Evolutionary conservation across 2,888 invertebrate genomes (phyloP).

Genomic region (Stenodema calcarata): DNA sequence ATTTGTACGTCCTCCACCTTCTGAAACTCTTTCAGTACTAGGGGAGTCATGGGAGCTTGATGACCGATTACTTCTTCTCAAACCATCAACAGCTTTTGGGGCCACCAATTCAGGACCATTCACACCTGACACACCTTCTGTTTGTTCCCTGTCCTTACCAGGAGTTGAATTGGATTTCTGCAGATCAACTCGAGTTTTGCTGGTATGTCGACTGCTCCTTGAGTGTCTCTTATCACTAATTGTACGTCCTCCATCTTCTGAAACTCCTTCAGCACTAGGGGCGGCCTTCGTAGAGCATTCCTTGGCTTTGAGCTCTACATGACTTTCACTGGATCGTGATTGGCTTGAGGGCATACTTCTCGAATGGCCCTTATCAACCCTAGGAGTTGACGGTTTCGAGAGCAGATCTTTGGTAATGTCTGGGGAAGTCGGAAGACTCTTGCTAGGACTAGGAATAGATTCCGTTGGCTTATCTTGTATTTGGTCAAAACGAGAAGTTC

Average conservation of each 20-base stretch:
- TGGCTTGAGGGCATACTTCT: neutral
- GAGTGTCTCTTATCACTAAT: neutral
- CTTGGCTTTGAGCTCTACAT: neutral
- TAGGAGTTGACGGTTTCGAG: neutral
- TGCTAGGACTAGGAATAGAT: neutral
- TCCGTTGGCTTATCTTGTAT: neutral
- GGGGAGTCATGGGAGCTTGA: too few species aligned
- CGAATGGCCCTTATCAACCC: neutral
- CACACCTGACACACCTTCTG: too few species aligned
- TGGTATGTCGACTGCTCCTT: neutral
- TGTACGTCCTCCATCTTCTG: too few species aligned
- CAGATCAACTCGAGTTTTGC: too few species aligned
- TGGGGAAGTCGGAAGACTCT: neutral
- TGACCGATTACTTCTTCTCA: neutral
- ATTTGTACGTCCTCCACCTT: too few species aligned
- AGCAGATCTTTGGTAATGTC: neutral
- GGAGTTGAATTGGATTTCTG: neutral
- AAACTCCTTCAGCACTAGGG: neutral
- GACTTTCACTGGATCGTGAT: neutral
- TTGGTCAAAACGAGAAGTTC: neutral
- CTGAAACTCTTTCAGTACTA: too few species aligned
- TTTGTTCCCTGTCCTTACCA: neutral
- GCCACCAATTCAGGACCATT: too few species aligned
- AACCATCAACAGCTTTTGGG: neutral
- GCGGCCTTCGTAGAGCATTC: too few species aligned